A percentile compares a stretch with the other conserved stretches of the same genome.
Conservation (phyloP, 2,797 vertebrate species). For the Oreochromis grahami region DNA sequence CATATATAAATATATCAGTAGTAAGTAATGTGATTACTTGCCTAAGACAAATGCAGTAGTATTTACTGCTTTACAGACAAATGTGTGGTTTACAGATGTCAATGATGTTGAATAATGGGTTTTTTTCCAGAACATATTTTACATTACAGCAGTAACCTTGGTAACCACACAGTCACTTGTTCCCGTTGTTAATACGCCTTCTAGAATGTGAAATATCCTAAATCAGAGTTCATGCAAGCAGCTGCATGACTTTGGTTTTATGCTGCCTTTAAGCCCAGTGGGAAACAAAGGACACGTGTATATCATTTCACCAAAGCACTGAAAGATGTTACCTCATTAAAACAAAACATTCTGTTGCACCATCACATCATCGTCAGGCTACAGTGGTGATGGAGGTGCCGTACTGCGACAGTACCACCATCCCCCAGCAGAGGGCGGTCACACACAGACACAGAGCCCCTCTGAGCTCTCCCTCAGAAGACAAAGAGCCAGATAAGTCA, state of each 20-base stretch:
- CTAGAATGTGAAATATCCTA: rapidly evolving
- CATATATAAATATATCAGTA: not conserved
- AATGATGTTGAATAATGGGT: not conserved
- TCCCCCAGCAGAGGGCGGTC: slow-evolving; percentile 52
- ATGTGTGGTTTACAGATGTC: not conserved
- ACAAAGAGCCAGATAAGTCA: slow-evolving; percentile 26
- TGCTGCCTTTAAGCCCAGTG: not conserved
- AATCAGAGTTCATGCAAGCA: not conserved
- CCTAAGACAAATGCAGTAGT: not conserved
- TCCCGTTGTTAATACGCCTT: not conserved
- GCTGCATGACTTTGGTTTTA: not conserved
- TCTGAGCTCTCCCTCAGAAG: not conserved
- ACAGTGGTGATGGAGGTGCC: rapidly evolving
- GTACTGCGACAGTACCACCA: not conserved
- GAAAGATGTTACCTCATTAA: not conserved
- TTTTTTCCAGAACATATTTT: not conserved
- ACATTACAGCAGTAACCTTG: not conserved
- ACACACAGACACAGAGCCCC: slow-evolving; percentile 14
- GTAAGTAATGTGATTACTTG: not conserved
- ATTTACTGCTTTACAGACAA: not conserved
- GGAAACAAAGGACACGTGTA: not conserved
- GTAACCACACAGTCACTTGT: not conserved
- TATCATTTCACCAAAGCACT: not conserved
- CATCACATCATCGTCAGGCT: not conserved
- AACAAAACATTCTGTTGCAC: not conserved